These are phyloP conservation scores for Centropyge bicolor DNA, from an alignment of 2,797 vertebrate species.

Conservation along the genomic window DNA sequence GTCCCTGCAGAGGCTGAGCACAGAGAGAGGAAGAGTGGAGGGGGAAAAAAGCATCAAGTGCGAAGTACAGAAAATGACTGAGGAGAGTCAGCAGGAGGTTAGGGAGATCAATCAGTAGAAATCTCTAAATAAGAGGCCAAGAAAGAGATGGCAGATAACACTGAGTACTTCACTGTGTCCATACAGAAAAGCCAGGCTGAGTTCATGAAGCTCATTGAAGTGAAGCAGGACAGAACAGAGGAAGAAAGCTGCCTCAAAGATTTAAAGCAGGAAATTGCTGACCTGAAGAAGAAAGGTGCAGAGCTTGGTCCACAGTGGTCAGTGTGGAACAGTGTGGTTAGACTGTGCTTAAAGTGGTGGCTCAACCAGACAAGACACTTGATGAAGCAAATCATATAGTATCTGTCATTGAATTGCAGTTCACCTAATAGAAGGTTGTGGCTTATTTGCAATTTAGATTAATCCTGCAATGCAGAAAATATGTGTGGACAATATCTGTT, in stretches of 20 bases:
- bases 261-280: background rate
- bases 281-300: background rate
- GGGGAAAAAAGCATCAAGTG: background rate
- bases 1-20: background rate
- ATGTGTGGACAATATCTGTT: background rate
- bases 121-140: background rate
- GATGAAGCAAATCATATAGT: background rate
- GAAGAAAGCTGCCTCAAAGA: background rate
- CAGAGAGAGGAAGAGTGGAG: background rate
- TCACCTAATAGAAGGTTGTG: background rate
- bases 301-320: background rate
- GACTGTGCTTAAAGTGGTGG: background rate
- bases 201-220: background rate
- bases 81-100: background rate
- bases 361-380: background rate
- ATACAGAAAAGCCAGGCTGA: background rate
- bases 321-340: background rate
- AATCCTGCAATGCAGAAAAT: background rate
- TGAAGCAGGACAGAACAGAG: background rate
- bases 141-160: background rate
- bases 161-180: background rate
- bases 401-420: background rate
- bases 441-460: slow-evolving; percentile 23
- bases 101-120: background rate
- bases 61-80: background rate